Evolutionary conservation across 2,888 invertebrate species (phyloP).

Genomic region (Callimorpha dominula): DNA sequence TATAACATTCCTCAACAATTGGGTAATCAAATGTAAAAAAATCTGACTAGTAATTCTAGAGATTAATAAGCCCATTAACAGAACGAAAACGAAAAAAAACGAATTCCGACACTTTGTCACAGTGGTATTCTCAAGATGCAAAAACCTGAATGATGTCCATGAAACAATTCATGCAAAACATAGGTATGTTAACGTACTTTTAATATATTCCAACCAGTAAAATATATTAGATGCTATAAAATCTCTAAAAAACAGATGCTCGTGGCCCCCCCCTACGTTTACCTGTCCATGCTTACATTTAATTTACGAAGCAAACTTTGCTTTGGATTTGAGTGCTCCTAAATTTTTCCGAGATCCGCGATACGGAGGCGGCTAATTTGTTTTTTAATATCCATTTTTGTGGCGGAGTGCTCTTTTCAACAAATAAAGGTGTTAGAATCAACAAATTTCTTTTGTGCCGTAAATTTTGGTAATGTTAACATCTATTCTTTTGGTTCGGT

Average conservation of each 20-base stretch:
- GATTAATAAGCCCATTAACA: no score
- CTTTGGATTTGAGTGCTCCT: slow-evolving; percentile 46
- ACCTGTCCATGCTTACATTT: slow-evolving; percentile 71
- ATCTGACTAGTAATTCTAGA: no score
- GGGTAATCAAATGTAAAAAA: no score
- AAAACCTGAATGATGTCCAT: no score
- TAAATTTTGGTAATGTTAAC: slow-evolving; percentile 39
- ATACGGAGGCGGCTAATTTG: slow-evolving; percentile 48
- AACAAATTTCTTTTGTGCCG: slow-evolving; percentile 32
- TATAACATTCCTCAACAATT: no score
- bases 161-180: background rate
- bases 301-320: slow-evolving; percentile 71
- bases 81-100: no score
- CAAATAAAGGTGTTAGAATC: slow-evolving; percentile 48
- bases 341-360: slow-evolving; percentile 49
- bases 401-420: slow-evolving; percentile 30
- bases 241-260: slow-evolving; percentile 28
- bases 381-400: slow-evolving; percentile 48
- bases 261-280: slow-evolving; percentile 41
- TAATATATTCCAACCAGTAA: background rate
- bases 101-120: no score
- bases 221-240: slow-evolving; percentile 17
- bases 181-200: background rate
- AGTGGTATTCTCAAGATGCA: no score
- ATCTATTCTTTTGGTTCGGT: slow-evolving; percentile 21